Base-by-base conservation (phyloP, 2,888 invertebrate genomes). In the Drosophila hamatofila region DNA sequence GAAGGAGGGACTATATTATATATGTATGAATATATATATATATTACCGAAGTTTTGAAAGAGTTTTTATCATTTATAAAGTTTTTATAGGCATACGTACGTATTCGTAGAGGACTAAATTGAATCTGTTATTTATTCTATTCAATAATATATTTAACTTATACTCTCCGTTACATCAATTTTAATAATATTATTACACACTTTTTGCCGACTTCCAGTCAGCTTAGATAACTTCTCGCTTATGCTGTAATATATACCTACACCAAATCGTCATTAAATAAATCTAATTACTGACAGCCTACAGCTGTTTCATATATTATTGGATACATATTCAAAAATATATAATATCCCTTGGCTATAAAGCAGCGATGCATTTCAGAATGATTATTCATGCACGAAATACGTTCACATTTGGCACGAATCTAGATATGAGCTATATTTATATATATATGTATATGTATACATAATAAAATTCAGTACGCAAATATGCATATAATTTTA, bases 351-450 rank as follows among this genome's bases (percentile, higher is more conserved):
- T 51, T 21, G 18, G 33, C 14, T 18, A 14, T 42, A 14, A 48
- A 27, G 8, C 56, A 52, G 30, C 39, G 39, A 51, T 33, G 65
- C 54, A 11, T 55, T 55, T 42, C n/a, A 44, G n/a, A 63, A 63
- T 64, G 41, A 63, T 76, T 62, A 62, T 41, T 67, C 67, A 75
- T 67, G 48, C 49, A 52, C 5, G 14, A 35, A 27, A 46, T 21
- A 39, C 23, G 48, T 54, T 48, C 35, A 68, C 16, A 58, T 23
- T 59, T 60, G 54, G 42, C 61, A 55, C 57, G 57, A 61, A 48
- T 37, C 55, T n/a, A 35, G 27, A 42, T 63, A 42, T 39, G 1
- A 44, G 18, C 16, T 49, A 46, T 27, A 12, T 49, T 30, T 35
- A 42, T 23, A 35, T 25, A 35, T n/a, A 41, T 18, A 41, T 18